Percentiles rank a stretch among this genome's conserved stretches.
Conservation (phyloP, 2,797 vertebrate species). For the Gobionotothen gibberifrons region DNA sequence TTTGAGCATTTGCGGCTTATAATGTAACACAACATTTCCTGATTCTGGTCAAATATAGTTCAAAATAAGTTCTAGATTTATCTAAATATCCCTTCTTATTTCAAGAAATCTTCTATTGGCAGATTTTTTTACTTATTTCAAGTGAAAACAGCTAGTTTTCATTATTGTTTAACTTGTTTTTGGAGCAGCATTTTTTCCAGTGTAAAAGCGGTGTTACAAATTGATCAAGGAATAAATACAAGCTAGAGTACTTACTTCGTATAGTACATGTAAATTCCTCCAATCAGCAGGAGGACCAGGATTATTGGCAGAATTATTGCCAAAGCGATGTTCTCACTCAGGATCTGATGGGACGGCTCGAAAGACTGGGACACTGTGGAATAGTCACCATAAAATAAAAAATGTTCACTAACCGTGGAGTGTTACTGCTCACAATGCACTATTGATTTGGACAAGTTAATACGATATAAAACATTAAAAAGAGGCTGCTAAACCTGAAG, state of each 20-base stretch:
- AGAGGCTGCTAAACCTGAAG: not conserved
- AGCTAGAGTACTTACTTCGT: slow-evolving; percentile 86
- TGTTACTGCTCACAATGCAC: not conserved
- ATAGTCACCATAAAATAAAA: not conserved
- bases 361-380: slow-evolving; percentile 90
- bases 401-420: not conserved
- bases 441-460: not conserved
- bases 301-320: slow-evolving; percentile 93
- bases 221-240: not conserved
- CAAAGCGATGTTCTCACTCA: slow-evolving; percentile 93
- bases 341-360: slow-evolving; percentile 91
- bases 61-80: too few relatives aligned
- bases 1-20: too few relatives aligned
- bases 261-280: slow-evolving; percentile 94
- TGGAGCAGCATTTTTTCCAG: too few relatives aligned
- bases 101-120: too few relatives aligned
- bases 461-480: not conserved
- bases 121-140: too few relatives aligned
- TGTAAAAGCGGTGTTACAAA: not conserved
- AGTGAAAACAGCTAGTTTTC: too few relatives aligned
- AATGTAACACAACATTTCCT: too few relatives aligned
- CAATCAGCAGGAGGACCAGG: slow-evolving; percentile 92
- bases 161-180: too few relatives aligned
- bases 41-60: too few relatives aligned
- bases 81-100: too few relatives aligned